Base-by-base conservation (phyloP, 2,797 vertebrate species). In the Spinus olivaceus region DNA sequence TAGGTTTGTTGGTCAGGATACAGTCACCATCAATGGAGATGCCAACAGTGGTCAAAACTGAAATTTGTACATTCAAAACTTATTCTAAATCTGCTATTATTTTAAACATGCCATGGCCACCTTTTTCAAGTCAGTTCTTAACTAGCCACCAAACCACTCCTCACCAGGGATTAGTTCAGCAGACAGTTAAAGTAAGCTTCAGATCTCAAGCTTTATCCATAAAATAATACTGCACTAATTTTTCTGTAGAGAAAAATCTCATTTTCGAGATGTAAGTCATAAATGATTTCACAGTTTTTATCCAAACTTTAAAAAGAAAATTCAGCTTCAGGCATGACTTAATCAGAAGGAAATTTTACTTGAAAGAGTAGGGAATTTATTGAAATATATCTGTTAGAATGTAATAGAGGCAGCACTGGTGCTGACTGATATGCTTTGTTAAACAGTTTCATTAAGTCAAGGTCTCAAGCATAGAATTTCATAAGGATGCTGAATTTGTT, bases 251-350 rank as follows among this genome's bases (percentile, higher is more conserved):
- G 35, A 81, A 83, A 85, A 83, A 81, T 41, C 39, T 91, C 32
- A 66, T 83, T 92, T 81, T 27, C 24, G 18, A n/a, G 23, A 28
- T 65, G 25, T 51, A 90, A 69, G 28, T 79, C 37, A 84, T 33
- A 90, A 90, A 91, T 33, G 0, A 86, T 91, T 95, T 81, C 24
- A 50, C 51, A 85, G 47, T 10, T 92, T 95, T 92, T 93, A 35
- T 81, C 90, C 32, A 70, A 79, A 90, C 15, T 77, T 93, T 66
- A 51, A 73, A 83, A 86, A 81, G 73, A 90, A 92, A 90, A 88
- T 84, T 86, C 56, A 80, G 71, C 83, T 88, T 88, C 63, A 80
- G 74, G 81, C 81, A 86, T 0, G 1, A 67, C 37, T 72, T 88
- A 88, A 90, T 91, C 63, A 91, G 35, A 65, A 18, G 13, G 12